These are phyloP conservation scores for Drosophila mojavensis DNA, from an alignment of 1,140 invertebrate species.

Conservation along the genomic window DNA sequence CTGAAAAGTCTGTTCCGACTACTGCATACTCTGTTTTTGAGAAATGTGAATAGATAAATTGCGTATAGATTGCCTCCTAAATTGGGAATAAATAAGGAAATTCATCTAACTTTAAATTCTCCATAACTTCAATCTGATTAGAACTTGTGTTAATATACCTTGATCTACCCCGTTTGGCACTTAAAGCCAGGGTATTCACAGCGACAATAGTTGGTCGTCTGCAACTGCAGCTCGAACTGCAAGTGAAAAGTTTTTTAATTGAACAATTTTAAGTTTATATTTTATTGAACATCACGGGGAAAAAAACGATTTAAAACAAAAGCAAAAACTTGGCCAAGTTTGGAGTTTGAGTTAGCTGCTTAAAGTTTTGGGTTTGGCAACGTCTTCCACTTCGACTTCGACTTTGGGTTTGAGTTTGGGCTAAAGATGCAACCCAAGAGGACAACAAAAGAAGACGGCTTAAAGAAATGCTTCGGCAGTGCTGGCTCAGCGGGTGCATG, in stretches of 20 bases:
- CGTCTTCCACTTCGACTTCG: not conserved
- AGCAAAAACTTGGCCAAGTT: constrained; percentile 5
- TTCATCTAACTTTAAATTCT: no score
- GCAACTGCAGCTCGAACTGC: constrained; percentile 30
- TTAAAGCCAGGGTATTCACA: not conserved
- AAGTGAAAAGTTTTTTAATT: constrained; percentile 79
- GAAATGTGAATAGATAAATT: no score
- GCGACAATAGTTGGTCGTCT: not conserved
- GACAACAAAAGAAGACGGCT: constrained; percentile 35
- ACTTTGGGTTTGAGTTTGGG: constrained; percentile 22
- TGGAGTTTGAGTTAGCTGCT: constrained; percentile 12
- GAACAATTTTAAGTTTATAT: constrained; percentile 73
- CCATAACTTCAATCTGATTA: no score
- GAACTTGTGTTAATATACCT: no score
- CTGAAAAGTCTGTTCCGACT: not conserved
- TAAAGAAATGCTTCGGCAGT: not conserved
- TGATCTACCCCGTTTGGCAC: not conserved
- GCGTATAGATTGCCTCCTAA: no score
- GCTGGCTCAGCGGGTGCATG: constrained; percentile 38
- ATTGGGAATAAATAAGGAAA: no score
- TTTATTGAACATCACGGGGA: constrained; percentile 61
- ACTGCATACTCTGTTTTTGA: not conserved
- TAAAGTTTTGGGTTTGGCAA: constrained; percentile 1
- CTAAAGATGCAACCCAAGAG: constrained; percentile 39
- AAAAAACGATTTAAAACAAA: constrained; percentile 21